Evolutionary conservation across 2,113 vertebrate species (phyloP), one percentile per base, ranked within the genome.

Genomic region (Urocolius indicus): DNA sequence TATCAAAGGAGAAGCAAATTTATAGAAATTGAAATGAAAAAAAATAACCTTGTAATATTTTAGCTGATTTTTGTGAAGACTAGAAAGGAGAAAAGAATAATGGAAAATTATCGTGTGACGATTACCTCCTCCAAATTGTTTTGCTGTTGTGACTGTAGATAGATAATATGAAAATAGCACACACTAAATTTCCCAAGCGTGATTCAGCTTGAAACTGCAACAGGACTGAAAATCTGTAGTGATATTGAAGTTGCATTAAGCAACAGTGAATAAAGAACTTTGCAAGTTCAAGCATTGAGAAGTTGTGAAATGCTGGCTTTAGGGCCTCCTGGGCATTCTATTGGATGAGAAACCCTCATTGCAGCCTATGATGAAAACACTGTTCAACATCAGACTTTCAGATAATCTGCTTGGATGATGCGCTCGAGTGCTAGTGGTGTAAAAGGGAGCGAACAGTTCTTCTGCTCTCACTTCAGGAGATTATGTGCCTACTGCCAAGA

Each of bases 401-500:
- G 51, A 7, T 83, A 16, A n/a, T 76, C 36, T 68, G 19, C 15
- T 49, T 65, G 48, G 15, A 19, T 69, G 27, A 45, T 71, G 72
- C n/a, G 26, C 85, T 86, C 20, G 12, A 38, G 24, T 69, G n/a
- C 62, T 46, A 48, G 32, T 32, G 69, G n/a, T 0, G 0, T 21
- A 32, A 11, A 30, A 38, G 17, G 32, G 41, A 46, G 38, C 0
- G 0, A 34, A 26, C 18, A 24, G 52, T 61, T 34, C 19, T 77
- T 0, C 45, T 1, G 0, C 24, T 72, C 9, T 41, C 0, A 0
- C 9, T 38, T 4, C 11, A 16, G n/a, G 51, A 82, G 41, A 19
- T 54, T 66, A 4, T 34, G 24, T 46, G 10, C 34, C 10, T 65
- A 19, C 29, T 76, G 73, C 34, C 1, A 5, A 27, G 34, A 11